Conservation (phyloP, 2,888 invertebrate genomes). For the Gordius sp. region DNA sequence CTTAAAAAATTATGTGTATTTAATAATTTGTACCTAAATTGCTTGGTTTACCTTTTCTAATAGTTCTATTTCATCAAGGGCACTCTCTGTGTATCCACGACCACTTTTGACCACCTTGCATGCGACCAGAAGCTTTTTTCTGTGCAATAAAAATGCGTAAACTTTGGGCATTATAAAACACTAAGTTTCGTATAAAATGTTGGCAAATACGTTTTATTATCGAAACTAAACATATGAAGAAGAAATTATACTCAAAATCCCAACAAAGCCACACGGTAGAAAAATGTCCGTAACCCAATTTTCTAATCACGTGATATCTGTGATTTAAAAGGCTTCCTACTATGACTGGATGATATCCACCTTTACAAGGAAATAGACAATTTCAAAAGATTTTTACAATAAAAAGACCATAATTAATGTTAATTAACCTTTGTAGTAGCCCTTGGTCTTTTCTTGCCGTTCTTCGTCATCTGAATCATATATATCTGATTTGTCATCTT, state of each 20-base stretch:
- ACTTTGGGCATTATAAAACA: background rate
- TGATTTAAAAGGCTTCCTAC: slow-evolving; percentile 71
- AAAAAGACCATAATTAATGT: background rate
- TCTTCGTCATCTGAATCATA: slow-evolving; percentile 6
- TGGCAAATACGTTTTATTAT: background rate
- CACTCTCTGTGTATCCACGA: slow-evolving; percentile 86
- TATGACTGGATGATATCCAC: slow-evolving; percentile 83
- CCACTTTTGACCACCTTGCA: slow-evolving; percentile 93
- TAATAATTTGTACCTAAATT: no score
- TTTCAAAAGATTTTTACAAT: background rate
- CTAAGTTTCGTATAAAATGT: background rate
- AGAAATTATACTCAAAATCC: slow-evolving; percentile 42
- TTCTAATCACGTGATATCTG: slow-evolving; percentile 74
- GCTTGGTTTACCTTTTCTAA: slow-evolving; percentile 50
- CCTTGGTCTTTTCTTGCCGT: background rate
- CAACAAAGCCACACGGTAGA: slow-evolving; percentile 94
- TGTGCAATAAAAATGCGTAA: slow-evolving; percentile 29
- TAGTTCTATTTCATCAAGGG: slow-evolving; percentile 85
- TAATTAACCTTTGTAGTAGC: slow-evolving; percentile 1
- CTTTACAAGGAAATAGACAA: slow-evolving; percentile 23
- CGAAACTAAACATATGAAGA: background rate
- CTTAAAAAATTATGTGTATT: no score
- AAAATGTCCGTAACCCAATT: slow-evolving; percentile 88
- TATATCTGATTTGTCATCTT: background rate
- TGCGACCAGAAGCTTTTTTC: slow-evolving; percentile 74